Evolutionary conservation across 2,113 vertebrate species (phyloP).

Genomic region (Phalacrocorax aristotelis): DNA sequence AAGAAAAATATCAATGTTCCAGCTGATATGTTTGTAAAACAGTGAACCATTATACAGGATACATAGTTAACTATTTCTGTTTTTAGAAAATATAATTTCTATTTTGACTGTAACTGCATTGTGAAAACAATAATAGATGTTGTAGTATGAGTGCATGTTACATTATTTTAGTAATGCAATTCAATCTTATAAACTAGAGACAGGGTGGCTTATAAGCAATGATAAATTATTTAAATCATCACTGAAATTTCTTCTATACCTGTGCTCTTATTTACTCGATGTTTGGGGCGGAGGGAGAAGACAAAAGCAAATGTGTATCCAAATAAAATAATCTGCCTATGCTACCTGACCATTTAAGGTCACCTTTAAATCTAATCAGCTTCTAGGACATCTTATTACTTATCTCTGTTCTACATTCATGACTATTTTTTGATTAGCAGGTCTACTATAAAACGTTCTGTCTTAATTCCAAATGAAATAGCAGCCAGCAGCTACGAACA

Average conservation of each 20-base stretch:
- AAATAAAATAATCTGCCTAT: background rate
- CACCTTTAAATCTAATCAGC: conserved; percentile 36
- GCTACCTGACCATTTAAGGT: conserved; percentile 14
- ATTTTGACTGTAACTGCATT: background rate
- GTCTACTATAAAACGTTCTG: background rate
- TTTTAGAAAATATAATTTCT: background rate
- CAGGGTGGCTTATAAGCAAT: background rate
- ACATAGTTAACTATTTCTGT: background rate
- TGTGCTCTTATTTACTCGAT: background rate
- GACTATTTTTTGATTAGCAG: conserved; percentile 27
- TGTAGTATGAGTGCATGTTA: background rate
- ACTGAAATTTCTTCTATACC: background rate
- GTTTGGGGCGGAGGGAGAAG: background rate
- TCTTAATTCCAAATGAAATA: background rate
- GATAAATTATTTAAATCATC: background rate
- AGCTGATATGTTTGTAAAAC: background rate
- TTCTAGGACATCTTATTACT: background rate
- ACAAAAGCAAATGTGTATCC: background rate
- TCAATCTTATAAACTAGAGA: background rate
- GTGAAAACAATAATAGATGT: background rate
- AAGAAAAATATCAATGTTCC: background rate
- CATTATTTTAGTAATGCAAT: background rate
- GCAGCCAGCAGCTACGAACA: background rate
- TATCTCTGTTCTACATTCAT: conserved; percentile 11
- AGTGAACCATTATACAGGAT: background rate